Evolutionary conservation across 1,140 invertebrate species (phyloP), one percentile per base, ranked within the genome.

Genomic region (Drosophila neocordata): DNA sequence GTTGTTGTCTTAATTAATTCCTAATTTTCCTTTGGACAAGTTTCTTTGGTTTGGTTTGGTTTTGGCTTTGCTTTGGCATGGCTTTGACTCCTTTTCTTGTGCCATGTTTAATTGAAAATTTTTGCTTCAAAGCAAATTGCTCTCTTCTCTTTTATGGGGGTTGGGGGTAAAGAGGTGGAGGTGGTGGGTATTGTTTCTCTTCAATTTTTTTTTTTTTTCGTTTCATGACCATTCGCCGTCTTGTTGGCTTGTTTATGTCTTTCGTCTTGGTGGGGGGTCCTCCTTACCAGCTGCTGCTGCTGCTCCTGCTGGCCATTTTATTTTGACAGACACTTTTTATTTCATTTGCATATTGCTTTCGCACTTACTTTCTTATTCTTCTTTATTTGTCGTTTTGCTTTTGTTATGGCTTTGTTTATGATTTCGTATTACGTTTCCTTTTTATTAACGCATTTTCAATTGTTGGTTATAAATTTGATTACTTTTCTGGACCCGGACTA

Each of bases 1-100:
- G 58, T 75, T 84, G 73, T 79, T 88, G 79, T 88, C 83, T 88
- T 88, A 88, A 88, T 88, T 88, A 88, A 88, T 88, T 88, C 84
- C 83, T 88, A 88, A 88, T 88, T 88, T 88, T 81, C 72, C 66
- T 83, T 18, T 34, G 53, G 44, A 48, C 41, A 48, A 48, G 41
- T 48, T 48, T 48, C 41, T 48, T 48, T 48, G 41, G 15, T 48
- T 48, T 48, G 18, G 41, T 48, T 48, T 48, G 41, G 15, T 48
- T 48, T 48, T 48, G 41, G 18, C 9, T 48, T 48, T 15, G 41
- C 64, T 83, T 11, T 24, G 52, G 44, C 55, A 79, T 81, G 65
- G 72, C 76, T 88, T 82, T 82, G 81, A 87, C 81, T 88, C 83
- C 76, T 88, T 87, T 81, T 71, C 67, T 24, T 31, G 5, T 35